These are phyloP conservation scores for Elephas maximus DNA, from an alignment of 2,113 vertebrate genomes.

Conservation along the genomic window DNA sequence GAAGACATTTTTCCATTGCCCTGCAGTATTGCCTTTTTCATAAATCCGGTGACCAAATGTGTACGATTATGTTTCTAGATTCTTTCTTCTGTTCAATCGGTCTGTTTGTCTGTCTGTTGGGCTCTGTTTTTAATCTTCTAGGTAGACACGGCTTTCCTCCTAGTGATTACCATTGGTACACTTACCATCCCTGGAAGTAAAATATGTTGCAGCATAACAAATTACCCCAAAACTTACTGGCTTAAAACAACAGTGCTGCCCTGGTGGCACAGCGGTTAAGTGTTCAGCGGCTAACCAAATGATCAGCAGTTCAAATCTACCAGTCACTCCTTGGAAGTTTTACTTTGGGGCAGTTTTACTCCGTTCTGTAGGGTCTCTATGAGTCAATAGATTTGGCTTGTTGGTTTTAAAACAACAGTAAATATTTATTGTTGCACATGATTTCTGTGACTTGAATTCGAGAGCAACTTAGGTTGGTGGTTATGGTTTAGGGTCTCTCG, in stretches of 20 bases:
- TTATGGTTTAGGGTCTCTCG: background rate
- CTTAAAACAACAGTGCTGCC: background rate
- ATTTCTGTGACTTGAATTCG: background rate
- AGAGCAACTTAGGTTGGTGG: background rate
- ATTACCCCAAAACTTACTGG: background rate
- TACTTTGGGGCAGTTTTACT: too few relatives aligned
- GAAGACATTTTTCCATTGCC: background rate
- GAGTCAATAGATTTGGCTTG: too few relatives aligned
- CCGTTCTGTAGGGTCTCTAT: too few relatives aligned
- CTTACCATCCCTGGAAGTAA: background rate
- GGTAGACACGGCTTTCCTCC: background rate
- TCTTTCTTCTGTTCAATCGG: background rate
- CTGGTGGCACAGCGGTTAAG: too few relatives aligned
- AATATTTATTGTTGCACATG: background rate
- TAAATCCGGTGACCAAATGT: background rate
- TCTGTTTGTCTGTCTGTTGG: background rate
- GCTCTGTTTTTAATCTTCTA: background rate
- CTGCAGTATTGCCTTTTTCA: background rate
- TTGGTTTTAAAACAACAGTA: background rate
- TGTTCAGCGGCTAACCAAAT: too few relatives aligned
- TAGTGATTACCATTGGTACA: background rate
- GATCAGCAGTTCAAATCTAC: too few relatives aligned
- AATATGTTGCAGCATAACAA: background rate
- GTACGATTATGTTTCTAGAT: background rate
- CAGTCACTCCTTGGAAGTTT: too few relatives aligned